phyloP scores from a whole-genome alignment of 2,113 vertebrate species.

The Myotis lucifugus region DNA sequence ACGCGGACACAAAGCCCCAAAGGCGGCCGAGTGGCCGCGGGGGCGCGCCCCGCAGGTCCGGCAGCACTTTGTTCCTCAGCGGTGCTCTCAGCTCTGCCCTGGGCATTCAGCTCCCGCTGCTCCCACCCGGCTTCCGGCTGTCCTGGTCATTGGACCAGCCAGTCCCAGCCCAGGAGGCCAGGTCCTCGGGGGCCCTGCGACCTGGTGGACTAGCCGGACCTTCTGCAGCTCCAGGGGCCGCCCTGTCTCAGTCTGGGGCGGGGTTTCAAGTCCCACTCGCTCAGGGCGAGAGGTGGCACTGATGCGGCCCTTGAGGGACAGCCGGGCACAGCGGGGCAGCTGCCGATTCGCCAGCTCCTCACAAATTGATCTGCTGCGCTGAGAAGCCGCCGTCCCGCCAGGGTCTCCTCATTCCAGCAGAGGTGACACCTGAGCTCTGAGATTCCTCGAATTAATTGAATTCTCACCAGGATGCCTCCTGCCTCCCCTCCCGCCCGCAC shows the following conservation, averaged over 20 bases:
- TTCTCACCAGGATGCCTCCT: slow-evolving; percentile 84
- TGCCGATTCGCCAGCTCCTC: slow-evolving; percentile 56
- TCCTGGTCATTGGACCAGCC: slow-evolving; percentile 79
- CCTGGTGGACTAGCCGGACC: neutral
- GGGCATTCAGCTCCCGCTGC: slow-evolving; percentile 82
- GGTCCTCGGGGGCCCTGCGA: neutral
- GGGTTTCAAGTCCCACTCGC: neutral
- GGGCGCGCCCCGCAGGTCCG: neutral
- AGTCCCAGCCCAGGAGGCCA: neutral
- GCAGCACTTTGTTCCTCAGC: slow-evolving; percentile 82
- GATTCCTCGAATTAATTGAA: slow-evolving; percentile 84
- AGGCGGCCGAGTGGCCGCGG: slow-evolving; percentile 82
- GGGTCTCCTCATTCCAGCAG: slow-evolving; percentile 81
- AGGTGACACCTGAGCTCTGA: slow-evolving; percentile 79
- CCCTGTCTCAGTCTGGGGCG: neutral
- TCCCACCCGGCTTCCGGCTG: slow-evolving; percentile 77
- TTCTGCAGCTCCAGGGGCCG: neutral
- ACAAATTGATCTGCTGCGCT: slow-evolving; percentile 54
- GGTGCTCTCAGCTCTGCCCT: slow-evolving; percentile 80
- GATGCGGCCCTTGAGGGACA: neutral
- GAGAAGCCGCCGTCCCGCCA: slow-evolving; percentile 77
- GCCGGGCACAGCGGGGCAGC: neutral
- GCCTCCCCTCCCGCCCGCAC: slow-evolving; percentile 68
- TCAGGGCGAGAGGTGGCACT: neutral
- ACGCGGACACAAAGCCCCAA: slow-evolving; percentile 87